Conservation (phyloP, 2,888 invertebrate genomes). For the Temnothorax ravouxi region DNA sequence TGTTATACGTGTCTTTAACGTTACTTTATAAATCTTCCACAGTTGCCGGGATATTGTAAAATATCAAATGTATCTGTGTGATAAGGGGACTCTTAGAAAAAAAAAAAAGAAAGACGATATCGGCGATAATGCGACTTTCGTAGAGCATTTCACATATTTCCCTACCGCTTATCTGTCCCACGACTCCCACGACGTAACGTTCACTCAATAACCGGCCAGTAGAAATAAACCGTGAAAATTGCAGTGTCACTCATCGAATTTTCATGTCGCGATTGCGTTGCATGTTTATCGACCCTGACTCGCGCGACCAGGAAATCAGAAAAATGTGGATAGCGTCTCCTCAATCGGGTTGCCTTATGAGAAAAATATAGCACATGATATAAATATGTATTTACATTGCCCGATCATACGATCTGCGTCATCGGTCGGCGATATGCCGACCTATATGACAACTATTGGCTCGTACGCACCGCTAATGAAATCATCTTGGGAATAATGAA, state of each 20-base stretch:
- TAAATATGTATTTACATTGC: constrained; percentile 26
- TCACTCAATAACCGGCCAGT: constrained; percentile 40
- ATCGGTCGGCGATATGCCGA: constrained; percentile 27
- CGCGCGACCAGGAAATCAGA: constrained; percentile 66
- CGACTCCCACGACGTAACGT: neutral
- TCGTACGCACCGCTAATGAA: constrained; percentile 7
- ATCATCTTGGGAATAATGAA: constrained; percentile 43
- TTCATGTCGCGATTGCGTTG: constrained; percentile 60
- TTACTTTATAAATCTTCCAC: neutral
- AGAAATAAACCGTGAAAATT: constrained; percentile 63
- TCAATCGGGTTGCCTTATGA: constrained; percentile 35
- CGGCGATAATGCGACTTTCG: neutral
- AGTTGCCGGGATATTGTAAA: neutral
- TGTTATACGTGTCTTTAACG: too few species aligned
- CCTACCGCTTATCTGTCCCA: neutral
- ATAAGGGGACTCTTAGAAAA: neutral
- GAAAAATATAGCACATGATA: constrained; percentile 23
- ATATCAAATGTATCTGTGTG: neutral
- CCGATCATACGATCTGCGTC: constrained; percentile 49
- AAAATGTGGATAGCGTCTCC: constrained; percentile 58
- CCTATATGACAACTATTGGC: constrained; percentile 7
- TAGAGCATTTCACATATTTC: neutral
- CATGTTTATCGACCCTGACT: constrained; percentile 73
- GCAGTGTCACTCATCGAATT: constrained; percentile 75
- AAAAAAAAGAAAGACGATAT: neutral